Conservation (phyloP, 2,888 invertebrate genomes). For the Boloria selene region DNA sequence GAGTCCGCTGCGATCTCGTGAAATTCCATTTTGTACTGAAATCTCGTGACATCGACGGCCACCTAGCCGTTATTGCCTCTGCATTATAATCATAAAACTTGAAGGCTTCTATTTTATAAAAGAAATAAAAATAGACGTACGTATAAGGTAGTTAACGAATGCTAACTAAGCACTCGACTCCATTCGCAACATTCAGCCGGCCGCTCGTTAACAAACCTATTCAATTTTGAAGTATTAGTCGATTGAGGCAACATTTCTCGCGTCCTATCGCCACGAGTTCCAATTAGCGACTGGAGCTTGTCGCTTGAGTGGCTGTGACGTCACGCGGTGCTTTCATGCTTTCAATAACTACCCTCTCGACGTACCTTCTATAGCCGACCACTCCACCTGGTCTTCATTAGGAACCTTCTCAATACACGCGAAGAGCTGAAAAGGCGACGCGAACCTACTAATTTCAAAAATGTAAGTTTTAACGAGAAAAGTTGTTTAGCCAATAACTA, state of each 20-base stretch:
- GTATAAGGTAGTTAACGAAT: conserved; percentile 55
- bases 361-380: conserved; percentile 77
- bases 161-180: conserved; percentile 60
- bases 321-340: conserved; percentile 77
- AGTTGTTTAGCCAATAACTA: conserved; percentile 74
- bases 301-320: conserved; percentile 77
- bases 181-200: conserved; percentile 71
- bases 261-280: conserved; percentile 78
- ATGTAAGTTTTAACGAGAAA: conserved; percentile 73
- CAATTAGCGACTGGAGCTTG: conserved; percentile 80
- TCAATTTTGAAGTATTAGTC: conserved; percentile 80
- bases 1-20: conserved; percentile 52
- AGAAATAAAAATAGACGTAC: conserved; percentile 48
- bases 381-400: conserved; percentile 81
- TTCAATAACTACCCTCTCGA: conserved; percentile 81
- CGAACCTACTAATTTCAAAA: conserved; percentile 68
- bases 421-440: conserved; percentile 64
- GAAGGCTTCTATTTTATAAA: conserved; percentile 44
- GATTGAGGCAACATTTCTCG: conserved; percentile 78
- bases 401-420: conserved; percentile 69
- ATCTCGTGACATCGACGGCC: conserved; percentile 47
- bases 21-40: conserved; percentile 56
- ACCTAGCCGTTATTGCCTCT: conserved; percentile 40
- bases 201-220: conserved; percentile 80
- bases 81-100: conserved; percentile 39